These are phyloP conservation scores for Scaptomyza parva DNA, from an alignment of 2,888 invertebrate species.

Conservation along the genomic window DNA sequence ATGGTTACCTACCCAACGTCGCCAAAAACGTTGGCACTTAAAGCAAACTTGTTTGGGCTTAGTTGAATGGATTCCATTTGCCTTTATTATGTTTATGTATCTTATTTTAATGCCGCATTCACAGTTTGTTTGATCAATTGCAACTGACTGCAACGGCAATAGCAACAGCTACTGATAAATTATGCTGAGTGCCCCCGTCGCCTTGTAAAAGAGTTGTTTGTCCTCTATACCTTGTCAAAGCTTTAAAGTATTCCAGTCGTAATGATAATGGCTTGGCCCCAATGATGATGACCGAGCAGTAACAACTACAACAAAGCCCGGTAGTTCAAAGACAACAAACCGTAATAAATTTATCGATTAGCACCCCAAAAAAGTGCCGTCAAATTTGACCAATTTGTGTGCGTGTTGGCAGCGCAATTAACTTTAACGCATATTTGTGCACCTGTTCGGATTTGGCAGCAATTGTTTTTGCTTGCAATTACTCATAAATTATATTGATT, in stretches of 20 bases:
- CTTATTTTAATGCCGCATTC: conserved; percentile 46
- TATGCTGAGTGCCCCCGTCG: conserved; percentile 54
- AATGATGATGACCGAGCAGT: conserved; percentile 56
- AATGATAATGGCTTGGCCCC: conserved; percentile 48
- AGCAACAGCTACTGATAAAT: conserved; percentile 26
- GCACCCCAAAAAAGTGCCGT: conserved; percentile 44
- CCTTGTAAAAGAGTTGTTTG: neutral
- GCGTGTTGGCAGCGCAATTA: conserved; percentile 68
- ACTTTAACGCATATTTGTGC: conserved; percentile 57
- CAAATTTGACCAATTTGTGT: conserved; percentile 63
- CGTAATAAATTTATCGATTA: conserved; percentile 69
- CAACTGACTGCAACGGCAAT: conserved; percentile 28
- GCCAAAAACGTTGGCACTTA: conserved; percentile 15
- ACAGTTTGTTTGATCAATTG: conserved; percentile 82
- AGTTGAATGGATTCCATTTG: conserved; percentile 13
- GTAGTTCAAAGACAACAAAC: conserved; percentile 63
- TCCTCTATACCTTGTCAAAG: neutral
- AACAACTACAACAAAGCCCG: conserved; percentile 19
- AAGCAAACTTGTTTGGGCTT: conserved; percentile 3
- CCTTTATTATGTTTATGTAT: conserved; percentile 55
- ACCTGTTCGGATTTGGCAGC: conserved; percentile 70
- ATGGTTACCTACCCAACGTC: conserved; percentile 67
- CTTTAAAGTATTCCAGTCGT: conserved; percentile 26
- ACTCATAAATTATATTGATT: conserved; percentile 72
- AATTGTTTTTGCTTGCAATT: conserved; percentile 66